Percentiles rank a stretch among this genome's conserved stretches.
Evolutionary conservation across 2,797 vertebrate genomes (phyloP).

Genomic region (Prunella strophiata): DNA sequence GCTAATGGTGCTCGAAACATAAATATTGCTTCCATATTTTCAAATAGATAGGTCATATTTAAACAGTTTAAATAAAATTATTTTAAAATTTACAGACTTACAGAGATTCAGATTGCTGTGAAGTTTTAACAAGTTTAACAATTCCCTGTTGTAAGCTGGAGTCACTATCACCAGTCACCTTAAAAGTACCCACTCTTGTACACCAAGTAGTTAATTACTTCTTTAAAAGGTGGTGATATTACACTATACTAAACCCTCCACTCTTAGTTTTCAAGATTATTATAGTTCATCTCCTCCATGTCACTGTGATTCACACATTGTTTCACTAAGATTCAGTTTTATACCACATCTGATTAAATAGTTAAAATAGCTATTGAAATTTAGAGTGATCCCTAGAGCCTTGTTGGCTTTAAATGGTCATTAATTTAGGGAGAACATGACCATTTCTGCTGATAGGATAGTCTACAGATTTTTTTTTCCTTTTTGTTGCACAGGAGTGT

Average conservation of each 20-base stretch:
- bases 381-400: neutral
- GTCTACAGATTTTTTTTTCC: neutral
- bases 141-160: slow-evolving; percentile 32
- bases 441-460: slow-evolving; percentile 42
- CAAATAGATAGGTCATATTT: slow-evolving; percentile 60
- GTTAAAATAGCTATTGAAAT: neutral
- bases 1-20: slow-evolving; percentile 54
- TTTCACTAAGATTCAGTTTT: slow-evolving; percentile 42
- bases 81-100: slow-evolving; percentile 51
- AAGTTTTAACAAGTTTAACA: slow-evolving; percentile 66
- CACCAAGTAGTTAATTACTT: slow-evolving; percentile 20
- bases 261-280: slow-evolving; percentile 33
- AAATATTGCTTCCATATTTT: slow-evolving; percentile 70
- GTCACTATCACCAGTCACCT: slow-evolving; percentile 56
- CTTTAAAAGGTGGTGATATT: slow-evolving; percentile 17
- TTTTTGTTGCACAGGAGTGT: slow-evolving; percentile 62
- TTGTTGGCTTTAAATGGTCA: neutral
- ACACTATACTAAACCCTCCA: neutral
- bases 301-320: slow-evolving; percentile 28
- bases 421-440: slow-evolving; percentile 4
- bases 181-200: slow-evolving; percentile 35
- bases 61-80: slow-evolving; percentile 44
- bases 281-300: slow-evolving; percentile 64
- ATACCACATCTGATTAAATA: slow-evolving; percentile 15
- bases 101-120: slow-evolving; percentile 68